Conservation (phyloP, 2,113 vertebrate genomes). For the Cyanoramphus novaezelandiae region DNA sequence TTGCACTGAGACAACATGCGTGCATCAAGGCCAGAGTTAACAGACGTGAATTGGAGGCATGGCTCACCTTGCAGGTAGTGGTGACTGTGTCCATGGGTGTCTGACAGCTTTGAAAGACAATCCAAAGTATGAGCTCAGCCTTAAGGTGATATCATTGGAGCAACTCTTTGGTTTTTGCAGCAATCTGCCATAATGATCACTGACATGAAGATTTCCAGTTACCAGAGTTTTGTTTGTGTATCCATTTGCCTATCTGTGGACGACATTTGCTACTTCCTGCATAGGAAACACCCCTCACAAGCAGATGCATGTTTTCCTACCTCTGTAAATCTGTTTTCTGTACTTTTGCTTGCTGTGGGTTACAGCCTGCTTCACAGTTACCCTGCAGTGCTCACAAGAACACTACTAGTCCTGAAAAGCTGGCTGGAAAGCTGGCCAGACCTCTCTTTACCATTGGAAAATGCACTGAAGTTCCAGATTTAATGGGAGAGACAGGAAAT, state of each 20-base stretch:
- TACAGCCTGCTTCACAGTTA: background rate
- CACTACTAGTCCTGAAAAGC: background rate
- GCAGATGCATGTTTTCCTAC: background rate
- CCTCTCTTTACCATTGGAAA: slow-evolving; percentile 6
- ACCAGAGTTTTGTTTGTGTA: background rate
- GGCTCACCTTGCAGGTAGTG: background rate
- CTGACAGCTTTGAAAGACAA: background rate
- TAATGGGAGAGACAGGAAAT: background rate
- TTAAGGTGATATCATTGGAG: background rate
- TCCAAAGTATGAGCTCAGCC: background rate
- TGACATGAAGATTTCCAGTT: background rate
- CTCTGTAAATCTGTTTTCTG: background rate
- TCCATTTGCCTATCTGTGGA: background rate
- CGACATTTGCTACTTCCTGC: background rate
- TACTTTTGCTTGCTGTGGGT: background rate
- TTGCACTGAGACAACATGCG: background rate
- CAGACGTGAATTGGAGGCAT: accelerated
- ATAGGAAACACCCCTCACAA: background rate
- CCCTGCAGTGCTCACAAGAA: background rate
- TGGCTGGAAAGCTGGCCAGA: slow-evolving; percentile 12
- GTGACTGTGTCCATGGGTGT: background rate
- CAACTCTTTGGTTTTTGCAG: background rate
- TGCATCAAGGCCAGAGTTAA: background rate
- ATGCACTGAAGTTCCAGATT: slow-evolving; percentile 5
- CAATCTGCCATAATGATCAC: background rate